These are phyloP conservation scores for Catamblyrhynchus diadema DNA, from an alignment of 2,797 vertebrate genomes.

Conservation along the genomic window DNA sequence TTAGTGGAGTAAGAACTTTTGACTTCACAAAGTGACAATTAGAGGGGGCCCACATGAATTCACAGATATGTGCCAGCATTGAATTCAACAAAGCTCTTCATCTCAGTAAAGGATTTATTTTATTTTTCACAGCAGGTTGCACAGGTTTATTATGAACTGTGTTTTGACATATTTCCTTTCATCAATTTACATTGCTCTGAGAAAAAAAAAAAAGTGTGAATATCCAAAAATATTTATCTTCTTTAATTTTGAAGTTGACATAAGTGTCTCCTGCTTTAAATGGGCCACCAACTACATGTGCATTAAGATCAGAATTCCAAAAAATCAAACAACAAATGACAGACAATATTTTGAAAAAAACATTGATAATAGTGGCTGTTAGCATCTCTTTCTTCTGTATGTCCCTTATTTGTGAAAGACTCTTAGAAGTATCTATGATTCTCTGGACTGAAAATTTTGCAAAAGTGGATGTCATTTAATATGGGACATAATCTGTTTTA, in stretches of 20 bases:
- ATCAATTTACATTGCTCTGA: not conserved
- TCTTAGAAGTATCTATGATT: not conserved
- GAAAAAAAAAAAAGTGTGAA: not conserved
- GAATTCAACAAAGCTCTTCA: not conserved
- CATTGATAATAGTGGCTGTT: not conserved
- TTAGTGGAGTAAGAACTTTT: not conserved
- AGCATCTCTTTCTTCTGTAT: not conserved
- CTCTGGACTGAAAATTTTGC: not conserved
- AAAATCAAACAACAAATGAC: not conserved
- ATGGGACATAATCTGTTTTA: not conserved
- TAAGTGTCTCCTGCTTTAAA: not conserved
- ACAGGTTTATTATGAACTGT: not conserved
- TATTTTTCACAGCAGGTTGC: not conserved
- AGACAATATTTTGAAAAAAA: not conserved
- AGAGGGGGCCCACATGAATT: not conserved
- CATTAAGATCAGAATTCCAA: not conserved
- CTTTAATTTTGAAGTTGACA: not conserved
- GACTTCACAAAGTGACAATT: not conserved
- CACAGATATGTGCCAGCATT: not conserved
- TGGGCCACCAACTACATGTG: not conserved
- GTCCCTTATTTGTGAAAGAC: not conserved
- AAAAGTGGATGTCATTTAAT: not conserved
- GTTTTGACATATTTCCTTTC: not conserved
- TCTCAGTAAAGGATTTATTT: not conserved
- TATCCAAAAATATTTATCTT: not conserved